These are phyloP conservation scores for Mus caroli DNA, from an alignment of 2,797 vertebrate species.

Conservation along the genomic window DNA sequence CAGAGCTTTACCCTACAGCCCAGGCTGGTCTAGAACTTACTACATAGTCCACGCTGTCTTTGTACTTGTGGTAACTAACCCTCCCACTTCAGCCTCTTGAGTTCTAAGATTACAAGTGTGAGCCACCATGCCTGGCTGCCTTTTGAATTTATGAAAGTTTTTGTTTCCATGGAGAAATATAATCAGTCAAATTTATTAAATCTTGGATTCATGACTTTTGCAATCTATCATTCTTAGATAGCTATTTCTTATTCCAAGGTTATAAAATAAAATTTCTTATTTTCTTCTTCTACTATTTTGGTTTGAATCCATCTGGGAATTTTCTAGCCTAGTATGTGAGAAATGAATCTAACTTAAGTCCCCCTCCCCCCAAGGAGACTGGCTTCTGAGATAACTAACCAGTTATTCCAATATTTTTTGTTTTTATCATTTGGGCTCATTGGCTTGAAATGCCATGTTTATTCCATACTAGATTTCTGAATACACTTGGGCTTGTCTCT, in stretches of 20 bases:
- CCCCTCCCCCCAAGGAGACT: not conserved
- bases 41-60: not conserved
- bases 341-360: conserved; percentile 20
- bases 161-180: conserved; percentile 53
- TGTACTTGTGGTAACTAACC: not conserved
- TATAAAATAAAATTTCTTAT: conserved; percentile 61
- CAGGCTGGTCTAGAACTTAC: not conserved
- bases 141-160: conserved; percentile 58
- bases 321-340: conserved; percentile 57
- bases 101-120: not conserved
- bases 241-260: conserved; percentile 49
- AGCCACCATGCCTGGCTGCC: not conserved
- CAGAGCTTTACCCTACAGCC: not conserved
- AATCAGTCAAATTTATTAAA: conserved; percentile 52
- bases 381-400: not conserved
- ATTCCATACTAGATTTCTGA: conserved; percentile 50
- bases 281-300: conserved; percentile 66
- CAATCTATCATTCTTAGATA: conserved; percentile 53
- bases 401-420: conserved; percentile 41
- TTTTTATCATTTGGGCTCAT: conserved; percentile 10
- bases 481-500: conserved; percentile 37
- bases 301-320: conserved; percentile 49
- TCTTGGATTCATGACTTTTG: conserved; percentile 57
- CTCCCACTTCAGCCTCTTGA: not conserved
- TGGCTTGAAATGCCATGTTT: conserved; percentile 49